Evolutionary conservation across 1,140 invertebrate species (phyloP).

Genomic region (Cheumatopsyche charites): DNA sequence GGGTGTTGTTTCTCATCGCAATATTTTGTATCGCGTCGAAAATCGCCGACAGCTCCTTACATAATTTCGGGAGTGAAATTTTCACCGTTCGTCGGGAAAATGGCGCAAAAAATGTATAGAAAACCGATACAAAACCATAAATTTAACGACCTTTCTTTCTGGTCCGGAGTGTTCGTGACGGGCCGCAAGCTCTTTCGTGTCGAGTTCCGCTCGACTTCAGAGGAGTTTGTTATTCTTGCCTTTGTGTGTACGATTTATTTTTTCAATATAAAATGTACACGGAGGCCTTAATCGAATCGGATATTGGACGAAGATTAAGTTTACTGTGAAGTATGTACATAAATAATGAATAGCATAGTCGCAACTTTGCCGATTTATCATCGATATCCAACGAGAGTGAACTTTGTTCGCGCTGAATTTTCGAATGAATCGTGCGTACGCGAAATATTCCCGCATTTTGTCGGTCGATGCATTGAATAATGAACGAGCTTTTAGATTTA

Average conservation of each 20-base stretch:
- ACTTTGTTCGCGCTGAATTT: too few species aligned
- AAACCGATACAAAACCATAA: slow-evolving; percentile 19
- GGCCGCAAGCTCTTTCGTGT: slow-evolving; percentile 10
- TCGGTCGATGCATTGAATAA: not conserved
- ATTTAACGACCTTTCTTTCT: slow-evolving; percentile 20
- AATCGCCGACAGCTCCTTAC: too few species aligned
- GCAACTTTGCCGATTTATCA: too few species aligned
- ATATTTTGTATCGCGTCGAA: too few species aligned
- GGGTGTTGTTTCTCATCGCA: too few species aligned
- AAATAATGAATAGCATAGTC: too few species aligned
- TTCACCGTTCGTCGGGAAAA: too few species aligned
- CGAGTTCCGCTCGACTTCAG: slow-evolving; percentile 17
- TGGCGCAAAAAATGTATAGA: not conserved
- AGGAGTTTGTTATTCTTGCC: slow-evolving; percentile 11
- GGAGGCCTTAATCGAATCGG: slow-evolving; percentile 1
- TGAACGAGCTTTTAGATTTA: not conserved
- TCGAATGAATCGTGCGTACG: too few species aligned
- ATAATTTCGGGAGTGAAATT: too few species aligned
- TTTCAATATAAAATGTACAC: not conserved
- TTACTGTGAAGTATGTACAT: not conserved
- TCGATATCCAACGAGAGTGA: too few species aligned
- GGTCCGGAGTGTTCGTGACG: slow-evolving; percentile 13
- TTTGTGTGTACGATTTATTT: not conserved
- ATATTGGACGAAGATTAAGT: slow-evolving; percentile 10
- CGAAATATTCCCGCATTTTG: not conserved